A percentile compares a stretch with the other conserved stretches of the same genome.
Evolutionary conservation across 2,797 vertebrate species (phyloP).

Genomic region (Pipistrellus nathusii): DNA sequence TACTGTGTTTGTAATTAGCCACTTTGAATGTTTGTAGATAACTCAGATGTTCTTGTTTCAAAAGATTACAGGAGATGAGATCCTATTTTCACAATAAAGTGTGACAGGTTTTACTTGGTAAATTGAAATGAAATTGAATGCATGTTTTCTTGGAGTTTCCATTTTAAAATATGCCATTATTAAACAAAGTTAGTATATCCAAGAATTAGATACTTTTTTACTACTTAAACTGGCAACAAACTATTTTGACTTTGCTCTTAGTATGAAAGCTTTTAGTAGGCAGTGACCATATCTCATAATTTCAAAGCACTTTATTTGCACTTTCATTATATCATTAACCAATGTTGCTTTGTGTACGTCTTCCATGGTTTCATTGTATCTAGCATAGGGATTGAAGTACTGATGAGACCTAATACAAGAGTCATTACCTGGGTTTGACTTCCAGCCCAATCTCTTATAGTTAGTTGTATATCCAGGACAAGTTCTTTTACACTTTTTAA

Average conservation of each 20-base stretch:
- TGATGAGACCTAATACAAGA: background rate
- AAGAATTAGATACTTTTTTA: slow-evolving; percentile 7
- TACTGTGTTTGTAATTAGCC: slow-evolving; percentile 15
- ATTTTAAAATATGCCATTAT: slow-evolving; percentile 51
- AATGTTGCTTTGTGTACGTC: background rate
- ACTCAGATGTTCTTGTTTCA: background rate
- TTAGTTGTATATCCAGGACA: slow-evolving; percentile 1
- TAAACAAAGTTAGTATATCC: background rate
- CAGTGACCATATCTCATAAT: background rate
- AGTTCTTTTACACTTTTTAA: slow-evolving; percentile 25
- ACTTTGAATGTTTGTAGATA: slow-evolving; percentile 28
- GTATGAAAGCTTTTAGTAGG: background rate
- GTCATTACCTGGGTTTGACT: slow-evolving; percentile 32
- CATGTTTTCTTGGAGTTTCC: slow-evolving; percentile 24
- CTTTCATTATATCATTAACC: slow-evolving; percentile 16
- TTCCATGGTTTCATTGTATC: slow-evolving; percentile 22
- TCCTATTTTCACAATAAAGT: slow-evolving; percentile 23
- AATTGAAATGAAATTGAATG: slow-evolving; percentile 55
- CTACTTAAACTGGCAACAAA: background rate
- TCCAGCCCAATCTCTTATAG: background rate
- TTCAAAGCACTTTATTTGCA: background rate
- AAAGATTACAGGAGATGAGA: slow-evolving; percentile 36
- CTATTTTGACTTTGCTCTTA: slow-evolving; percentile 52
- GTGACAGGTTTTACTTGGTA: slow-evolving; percentile 35
- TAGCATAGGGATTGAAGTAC: background rate